Evolutionary conservation across 1,140 invertebrate species (phyloP).

Genomic region (Calosoma granatense): DNA sequence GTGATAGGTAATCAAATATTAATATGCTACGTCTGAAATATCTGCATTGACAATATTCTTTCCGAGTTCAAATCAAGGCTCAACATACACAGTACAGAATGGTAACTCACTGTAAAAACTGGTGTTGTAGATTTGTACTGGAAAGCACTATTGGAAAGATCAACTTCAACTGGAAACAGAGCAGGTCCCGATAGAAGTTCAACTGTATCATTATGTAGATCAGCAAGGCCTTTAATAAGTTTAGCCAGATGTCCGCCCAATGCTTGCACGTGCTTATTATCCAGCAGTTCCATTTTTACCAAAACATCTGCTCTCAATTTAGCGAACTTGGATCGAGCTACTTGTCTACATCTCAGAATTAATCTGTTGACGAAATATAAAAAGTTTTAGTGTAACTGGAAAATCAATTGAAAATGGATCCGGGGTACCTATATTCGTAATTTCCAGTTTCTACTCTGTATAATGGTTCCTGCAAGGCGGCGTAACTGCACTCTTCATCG

Average conservation of each 20-base stretch:
- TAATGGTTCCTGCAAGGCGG: constrained; percentile 88
- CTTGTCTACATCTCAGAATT: constrained; percentile 88
- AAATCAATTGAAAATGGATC: not conserved
- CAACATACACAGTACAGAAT: too few relatives aligned
- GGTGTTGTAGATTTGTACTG: constrained; percentile 65
- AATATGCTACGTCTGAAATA: too few relatives aligned
- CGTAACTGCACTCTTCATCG: constrained; percentile 93
- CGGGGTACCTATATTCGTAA: constrained; percentile 88
- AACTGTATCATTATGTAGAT: constrained; percentile 55
- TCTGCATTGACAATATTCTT: too few relatives aligned
- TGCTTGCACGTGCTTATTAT: constrained; percentile 96
- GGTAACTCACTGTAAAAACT: constrained; percentile 36
- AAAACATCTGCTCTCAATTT: constrained; percentile 88
- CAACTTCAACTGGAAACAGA: constrained; percentile 94
- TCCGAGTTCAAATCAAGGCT: too few relatives aligned
- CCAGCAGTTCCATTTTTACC: constrained; percentile 92
- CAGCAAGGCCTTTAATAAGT: constrained; percentile 67
- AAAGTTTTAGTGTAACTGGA: not conserved
- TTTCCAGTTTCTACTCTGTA: constrained; percentile 98
- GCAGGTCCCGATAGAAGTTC: constrained; percentile 62
- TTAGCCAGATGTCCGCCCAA: constrained; percentile 76
- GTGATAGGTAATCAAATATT: too few relatives aligned
- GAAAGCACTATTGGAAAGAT: constrained; percentile 84
- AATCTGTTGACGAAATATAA: constrained; percentile 42
- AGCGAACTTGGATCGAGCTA: constrained; percentile 83